Evolutionary conservation across 1,140 invertebrate species (phyloP), one percentile per base, ranked within the genome.

Genomic region (Callitettix versicolor): DNA sequence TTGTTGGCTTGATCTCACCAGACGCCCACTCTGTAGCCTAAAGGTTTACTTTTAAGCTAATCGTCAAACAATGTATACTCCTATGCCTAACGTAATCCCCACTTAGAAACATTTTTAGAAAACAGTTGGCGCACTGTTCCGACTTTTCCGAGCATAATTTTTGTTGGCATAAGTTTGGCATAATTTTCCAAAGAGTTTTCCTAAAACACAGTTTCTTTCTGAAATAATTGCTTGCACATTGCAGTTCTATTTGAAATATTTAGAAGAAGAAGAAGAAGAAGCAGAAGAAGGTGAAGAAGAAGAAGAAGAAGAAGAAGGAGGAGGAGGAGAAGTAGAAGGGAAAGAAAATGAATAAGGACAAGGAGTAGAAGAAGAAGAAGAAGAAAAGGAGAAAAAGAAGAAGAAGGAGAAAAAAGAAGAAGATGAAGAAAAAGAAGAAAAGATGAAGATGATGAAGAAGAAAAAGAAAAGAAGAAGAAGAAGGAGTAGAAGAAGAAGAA

Each of bases 351-450:
- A 43, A 14, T 17, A 43, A 14, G 41, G 22, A 43, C 17, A 14
- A 14, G 41, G 22, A 43, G 41, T 20, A 43, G 41, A 43, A 43
- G 38, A 41, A 41, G 38, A 41, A 41, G 38, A 41, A 43, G 41
- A 43, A 41, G 38, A 41, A 21, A 15, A 43, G 41, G 1, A 43
- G 41, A 43, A 6, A 15, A 43, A 14, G 22, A 9, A 43, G 41
- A n/a, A 5, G 7, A 43, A 14, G n/a, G 14, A 15, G 41, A 43
- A 43, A 43, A 21, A 41, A 41, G 38, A 41, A 41, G 38, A 14
- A 43, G 41, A 43, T 20, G 12, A 43, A 43, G n/a, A n/a, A n/a
- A n/a, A n/a, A n/a, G n/a, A n/a, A n/a, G n/a, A n/a, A n/a, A n/a
- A n/a, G n/a, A n/a, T 5, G 6, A 14, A 2, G 41, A 2, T 20